Conservation (phyloP, 2,113 vertebrate genomes). For the Phylloscopus whistleri region DNA sequence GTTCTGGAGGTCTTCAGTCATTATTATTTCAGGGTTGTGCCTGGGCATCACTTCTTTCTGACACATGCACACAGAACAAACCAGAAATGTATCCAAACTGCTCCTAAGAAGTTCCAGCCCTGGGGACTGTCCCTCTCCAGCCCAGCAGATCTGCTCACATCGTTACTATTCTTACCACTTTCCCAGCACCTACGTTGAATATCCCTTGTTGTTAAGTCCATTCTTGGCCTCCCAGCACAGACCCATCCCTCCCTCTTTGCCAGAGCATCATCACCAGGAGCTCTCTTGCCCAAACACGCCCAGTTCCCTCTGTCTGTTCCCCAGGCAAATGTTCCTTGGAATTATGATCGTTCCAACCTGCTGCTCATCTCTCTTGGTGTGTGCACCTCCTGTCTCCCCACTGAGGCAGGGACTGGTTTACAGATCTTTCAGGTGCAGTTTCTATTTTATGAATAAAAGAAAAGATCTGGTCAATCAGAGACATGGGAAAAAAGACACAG, state of each 20-base stretch:
- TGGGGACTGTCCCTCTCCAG: background rate
- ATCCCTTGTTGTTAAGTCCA: background rate
- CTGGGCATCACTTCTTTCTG: background rate
- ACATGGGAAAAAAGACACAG: background rate
- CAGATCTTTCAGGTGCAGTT: background rate
- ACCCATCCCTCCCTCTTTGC: background rate
- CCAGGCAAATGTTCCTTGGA: rapidly evolving
- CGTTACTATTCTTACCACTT: background rate
- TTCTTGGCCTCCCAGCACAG: background rate
- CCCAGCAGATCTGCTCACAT: background rate
- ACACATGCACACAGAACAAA: background rate
- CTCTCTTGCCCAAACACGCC: background rate
- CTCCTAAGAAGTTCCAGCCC: background rate
- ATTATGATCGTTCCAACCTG: rapidly evolving
- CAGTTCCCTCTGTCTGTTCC: background rate
- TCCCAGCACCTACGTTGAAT: rapidly evolving
- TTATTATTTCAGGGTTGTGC: background rate
- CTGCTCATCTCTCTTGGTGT: background rate
- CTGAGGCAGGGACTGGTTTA: background rate
- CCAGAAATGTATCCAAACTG: background rate
- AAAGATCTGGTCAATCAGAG: background rate
- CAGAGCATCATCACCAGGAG: background rate
- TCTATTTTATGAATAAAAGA: background rate
- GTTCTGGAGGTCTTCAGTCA: background rate
- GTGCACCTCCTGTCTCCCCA: background rate